These are phyloP conservation scores for Hyposoter didymator DNA, from an alignment of 2,888 invertebrate genomes.

Conservation along the genomic window DNA sequence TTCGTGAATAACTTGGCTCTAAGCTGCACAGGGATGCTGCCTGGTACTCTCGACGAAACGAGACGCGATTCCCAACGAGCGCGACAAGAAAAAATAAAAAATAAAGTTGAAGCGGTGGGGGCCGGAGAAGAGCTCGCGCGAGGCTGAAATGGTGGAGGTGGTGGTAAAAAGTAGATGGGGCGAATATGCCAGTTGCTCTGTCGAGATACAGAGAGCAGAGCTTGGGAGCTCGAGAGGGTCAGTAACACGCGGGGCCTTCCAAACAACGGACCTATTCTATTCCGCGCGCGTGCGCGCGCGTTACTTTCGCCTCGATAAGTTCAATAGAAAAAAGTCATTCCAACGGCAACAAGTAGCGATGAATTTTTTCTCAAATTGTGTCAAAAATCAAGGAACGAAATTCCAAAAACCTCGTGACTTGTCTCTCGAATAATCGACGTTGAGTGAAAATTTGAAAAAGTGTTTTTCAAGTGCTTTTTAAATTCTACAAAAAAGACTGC, in stretches of 20 bases:
- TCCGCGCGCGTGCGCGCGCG: conserved; percentile 14
- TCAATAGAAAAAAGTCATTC: background rate
- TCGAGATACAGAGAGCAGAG: conserved; percentile 3
- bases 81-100: conserved; percentile 22
- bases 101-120: conserved; percentile 21
- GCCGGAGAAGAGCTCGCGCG: conserved; percentile 15
- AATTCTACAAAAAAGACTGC: background rate
- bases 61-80: conserved; percentile 48
- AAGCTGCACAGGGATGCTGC: background rate
- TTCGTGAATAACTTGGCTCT: conserved; percentile 21
- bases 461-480: background rate
- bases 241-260: conserved; percentile 63
- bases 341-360: background rate
- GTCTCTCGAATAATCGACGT: background rate
- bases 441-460: background rate
- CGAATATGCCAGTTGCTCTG: conserved; percentile 17
- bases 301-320: background rate
- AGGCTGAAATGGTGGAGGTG: conserved; percentile 45
- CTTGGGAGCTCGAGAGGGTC: conserved; percentile 44
- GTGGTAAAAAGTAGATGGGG: conserved; percentile 35
- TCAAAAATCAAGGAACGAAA: background rate
- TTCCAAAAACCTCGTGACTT: background rate
- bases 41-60: conserved; percentile 37
- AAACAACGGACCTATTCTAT: conserved; percentile 11
- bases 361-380: background rate